Percentiles rank a stretch among this genome's conserved stretches.
Evolutionary conservation across 2,888 invertebrate genomes (phyloP).

Genomic region (Empis livida): DNA sequence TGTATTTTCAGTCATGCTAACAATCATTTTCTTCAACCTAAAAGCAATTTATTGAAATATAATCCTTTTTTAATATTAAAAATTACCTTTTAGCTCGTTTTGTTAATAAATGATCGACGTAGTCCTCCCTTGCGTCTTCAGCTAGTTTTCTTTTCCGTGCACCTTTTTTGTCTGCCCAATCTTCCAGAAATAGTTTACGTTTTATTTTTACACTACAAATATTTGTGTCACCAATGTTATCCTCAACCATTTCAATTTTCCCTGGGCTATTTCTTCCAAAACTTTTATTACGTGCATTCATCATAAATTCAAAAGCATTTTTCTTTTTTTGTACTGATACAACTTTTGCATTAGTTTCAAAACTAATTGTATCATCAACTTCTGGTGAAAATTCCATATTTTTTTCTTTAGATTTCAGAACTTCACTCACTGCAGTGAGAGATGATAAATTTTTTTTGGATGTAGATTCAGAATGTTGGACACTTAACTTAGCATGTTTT

Average conservation of each 20-base stretch:
- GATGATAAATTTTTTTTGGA: too few species aligned
- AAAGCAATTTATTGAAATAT: constrained; percentile 2
- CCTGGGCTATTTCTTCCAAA: constrained; percentile 52
- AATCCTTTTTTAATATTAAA: not conserved
- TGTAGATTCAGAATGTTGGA: too few species aligned
- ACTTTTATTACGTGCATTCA: constrained; percentile 51
- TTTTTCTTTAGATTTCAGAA: not conserved
- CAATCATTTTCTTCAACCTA: constrained; percentile 30
- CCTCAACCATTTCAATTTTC: constrained; percentile 25
- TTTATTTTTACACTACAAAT: constrained; percentile 29
- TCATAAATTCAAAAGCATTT: constrained; percentile 52
- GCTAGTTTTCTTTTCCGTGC: constrained; percentile 45
- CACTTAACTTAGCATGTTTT: too few species aligned
- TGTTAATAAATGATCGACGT: constrained; percentile 44
- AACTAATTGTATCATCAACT: not conserved
- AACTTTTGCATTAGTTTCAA: too few species aligned
- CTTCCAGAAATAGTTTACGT: constrained; percentile 42
- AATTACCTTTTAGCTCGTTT: constrained; percentile 42
- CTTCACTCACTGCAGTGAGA: not conserved
- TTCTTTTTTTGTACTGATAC: constrained; percentile 13
- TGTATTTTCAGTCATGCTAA: constrained; percentile 13
- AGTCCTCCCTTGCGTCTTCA: constrained; percentile 43
- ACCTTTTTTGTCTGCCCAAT: constrained; percentile 52
- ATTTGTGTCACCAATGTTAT: constrained; percentile 9
- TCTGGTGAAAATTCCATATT: too few species aligned